Evolutionary conservation across 2,888 invertebrate species (phyloP).

Genomic region (Urechis unicinctus): DNA sequence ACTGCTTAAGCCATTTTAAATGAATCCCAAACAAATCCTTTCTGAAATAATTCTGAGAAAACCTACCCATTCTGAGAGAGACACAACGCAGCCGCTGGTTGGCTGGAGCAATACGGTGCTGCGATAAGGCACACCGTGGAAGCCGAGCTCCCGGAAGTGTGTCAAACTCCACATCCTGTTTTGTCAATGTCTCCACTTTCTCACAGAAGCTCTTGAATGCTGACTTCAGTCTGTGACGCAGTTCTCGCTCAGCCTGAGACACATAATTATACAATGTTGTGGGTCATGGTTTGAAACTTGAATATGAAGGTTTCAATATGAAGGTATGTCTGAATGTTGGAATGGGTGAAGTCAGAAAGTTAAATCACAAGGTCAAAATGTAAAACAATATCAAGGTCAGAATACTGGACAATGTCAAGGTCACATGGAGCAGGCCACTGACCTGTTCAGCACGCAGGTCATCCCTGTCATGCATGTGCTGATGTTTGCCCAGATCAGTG

Average conservation of each 20-base stretch:
- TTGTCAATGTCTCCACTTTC: constrained; percentile 87
- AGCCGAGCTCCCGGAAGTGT: constrained; percentile 94
- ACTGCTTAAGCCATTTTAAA: too few relatives aligned
- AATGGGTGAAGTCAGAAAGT: background rate
- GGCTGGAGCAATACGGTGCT: constrained; percentile 94
- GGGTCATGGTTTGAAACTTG: too few relatives aligned
- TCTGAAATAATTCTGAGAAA: too few relatives aligned
- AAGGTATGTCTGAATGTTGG: too few relatives aligned
- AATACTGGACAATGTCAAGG: background rate
- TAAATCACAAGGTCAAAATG: background rate
- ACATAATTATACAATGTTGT: background rate
- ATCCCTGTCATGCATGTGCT: constrained; percentile 99
- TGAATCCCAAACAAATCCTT: too few relatives aligned
- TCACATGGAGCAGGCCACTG: background rate
- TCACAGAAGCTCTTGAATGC: constrained; percentile 99
- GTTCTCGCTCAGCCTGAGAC: constrained; percentile 76
- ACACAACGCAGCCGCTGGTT: constrained; percentile 94
- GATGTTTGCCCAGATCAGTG: constrained; percentile 97
- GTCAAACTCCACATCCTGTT: constrained; percentile 96
- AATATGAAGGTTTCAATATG: too few relatives aligned
- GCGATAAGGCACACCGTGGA: constrained; percentile 94
- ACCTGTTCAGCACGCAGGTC: constrained; percentile 95
- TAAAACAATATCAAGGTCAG: background rate
- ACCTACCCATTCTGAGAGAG: constrained; percentile 93
- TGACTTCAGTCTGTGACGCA: constrained; percentile 90